These are phyloP conservation scores for Melinopterus prodromus DNA, from an alignment of 2,888 invertebrate genomes.

Conservation along the genomic window DNA sequence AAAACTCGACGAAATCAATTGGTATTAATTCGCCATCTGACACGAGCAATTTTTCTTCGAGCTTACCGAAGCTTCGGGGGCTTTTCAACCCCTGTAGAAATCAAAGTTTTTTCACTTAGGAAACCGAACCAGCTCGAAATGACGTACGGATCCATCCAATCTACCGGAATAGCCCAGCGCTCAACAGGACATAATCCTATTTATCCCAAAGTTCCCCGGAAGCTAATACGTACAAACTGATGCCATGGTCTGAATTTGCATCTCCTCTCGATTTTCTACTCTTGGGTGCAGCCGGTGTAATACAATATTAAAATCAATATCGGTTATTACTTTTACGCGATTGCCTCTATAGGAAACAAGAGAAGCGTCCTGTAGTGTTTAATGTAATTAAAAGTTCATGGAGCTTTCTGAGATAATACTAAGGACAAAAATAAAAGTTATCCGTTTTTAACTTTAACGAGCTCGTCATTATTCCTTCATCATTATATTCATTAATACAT, in stretches of 20 bases:
- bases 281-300: not conserved
- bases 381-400: no score
- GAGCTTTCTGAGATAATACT: no score
- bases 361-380: no score
- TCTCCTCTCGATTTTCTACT: not conserved
- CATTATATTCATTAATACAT: no score
- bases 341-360: no score
- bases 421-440: no score
- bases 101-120: slow-evolving; percentile 4
- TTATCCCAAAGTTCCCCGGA: not conserved
- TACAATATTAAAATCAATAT: not conserved
- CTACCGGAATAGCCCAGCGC: slow-evolving; percentile 10
- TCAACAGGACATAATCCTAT: slow-evolving; percentile 17
- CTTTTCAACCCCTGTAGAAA: not conserved
- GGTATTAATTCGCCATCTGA: slow-evolving; percentile 11
- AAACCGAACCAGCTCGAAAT: slow-evolving; percentile 7
- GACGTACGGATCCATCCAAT: slow-evolving; percentile 21
- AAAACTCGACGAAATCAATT: slow-evolving; percentile 12
- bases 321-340: not conserved
- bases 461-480: no score
- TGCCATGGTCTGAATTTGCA: not conserved
- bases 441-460: no score
- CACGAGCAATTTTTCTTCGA: slow-evolving; percentile 12
- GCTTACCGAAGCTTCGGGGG: not conserved
- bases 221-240: not conserved